Evolutionary conservation across 1,140 invertebrate genomes (phyloP).

Genomic region (Popillia japonica): DNA sequence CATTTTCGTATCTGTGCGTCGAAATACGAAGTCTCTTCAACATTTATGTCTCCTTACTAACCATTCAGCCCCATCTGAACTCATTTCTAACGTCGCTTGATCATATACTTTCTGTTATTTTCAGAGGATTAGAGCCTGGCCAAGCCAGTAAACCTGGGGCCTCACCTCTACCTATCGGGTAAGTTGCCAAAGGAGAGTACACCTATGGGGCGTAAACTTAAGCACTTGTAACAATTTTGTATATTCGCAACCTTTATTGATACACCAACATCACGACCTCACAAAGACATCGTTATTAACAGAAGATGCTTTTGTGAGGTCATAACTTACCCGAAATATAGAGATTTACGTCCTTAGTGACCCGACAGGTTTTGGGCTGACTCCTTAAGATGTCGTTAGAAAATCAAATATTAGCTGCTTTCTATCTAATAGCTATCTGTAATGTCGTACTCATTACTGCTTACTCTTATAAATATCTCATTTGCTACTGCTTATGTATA

Average conservation of each 20-base stretch:
- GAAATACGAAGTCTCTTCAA: conserved; percentile 16
- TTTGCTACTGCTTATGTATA: conserved; percentile 11
- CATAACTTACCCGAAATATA: not conserved
- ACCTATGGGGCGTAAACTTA: conserved; percentile 26
- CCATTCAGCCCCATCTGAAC: conserved; percentile 27
- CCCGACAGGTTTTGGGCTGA: conserved; percentile 43
- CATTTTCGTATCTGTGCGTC: not conserved
- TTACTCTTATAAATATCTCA: conserved; percentile 12
- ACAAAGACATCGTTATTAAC: not conserved
- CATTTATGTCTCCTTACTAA: conserved; percentile 18
- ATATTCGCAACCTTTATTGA: not conserved
- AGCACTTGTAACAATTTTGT: conserved; percentile 22
- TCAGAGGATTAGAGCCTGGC: conserved; percentile 60
- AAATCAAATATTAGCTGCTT: conserved; percentile 17
- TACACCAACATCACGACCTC: not conserved
- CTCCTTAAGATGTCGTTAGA: conserved; percentile 30
- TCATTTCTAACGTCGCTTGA: conserved; percentile 36
- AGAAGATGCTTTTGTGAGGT: not conserved
- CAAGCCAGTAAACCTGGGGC: conserved; percentile 60
- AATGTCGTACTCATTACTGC: not conserved
- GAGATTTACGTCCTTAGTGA: conserved; percentile 23
- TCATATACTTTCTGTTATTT: conserved; percentile 53
- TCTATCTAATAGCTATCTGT: not conserved
- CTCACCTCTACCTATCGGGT: conserved; percentile 61
- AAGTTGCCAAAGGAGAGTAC: conserved; percentile 48